phyloP scores from a whole-genome alignment of 1,140 invertebrate genomes.

The Drosophila navojoa region DNA sequence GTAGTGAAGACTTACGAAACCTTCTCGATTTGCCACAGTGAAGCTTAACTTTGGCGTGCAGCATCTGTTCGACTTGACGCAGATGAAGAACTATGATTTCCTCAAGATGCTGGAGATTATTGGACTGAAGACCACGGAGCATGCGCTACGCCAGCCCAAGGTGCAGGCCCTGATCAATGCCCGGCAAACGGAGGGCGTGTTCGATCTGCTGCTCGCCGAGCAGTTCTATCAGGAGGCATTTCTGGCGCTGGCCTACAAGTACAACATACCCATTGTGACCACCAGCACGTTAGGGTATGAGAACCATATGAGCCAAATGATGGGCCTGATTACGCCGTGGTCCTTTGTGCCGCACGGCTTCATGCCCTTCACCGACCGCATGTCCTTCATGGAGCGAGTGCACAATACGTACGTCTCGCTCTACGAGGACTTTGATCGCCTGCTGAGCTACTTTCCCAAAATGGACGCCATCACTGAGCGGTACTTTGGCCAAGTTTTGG shows the following conservation, averaged over 20 bases:
- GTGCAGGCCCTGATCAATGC: slow-evolving; percentile 82
- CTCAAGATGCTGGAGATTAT: slow-evolving; percentile 75
- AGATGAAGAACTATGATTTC: slow-evolving; percentile 67
- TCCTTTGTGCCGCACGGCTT: slow-evolving; percentile 81
- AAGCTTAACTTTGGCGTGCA: slow-evolving; percentile 64
- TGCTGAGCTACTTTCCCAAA: slow-evolving; percentile 68
- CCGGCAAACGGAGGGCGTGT: slow-evolving; percentile 65
- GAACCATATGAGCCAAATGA: slow-evolving; percentile 79
- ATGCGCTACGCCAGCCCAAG: slow-evolving; percentile 73
- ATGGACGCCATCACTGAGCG: slow-evolving; percentile 77
- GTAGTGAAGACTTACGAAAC: too few relatives aligned
- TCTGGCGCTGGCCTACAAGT: slow-evolving; percentile 77
- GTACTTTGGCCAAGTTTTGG: slow-evolving; percentile 74
- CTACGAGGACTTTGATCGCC: slow-evolving; percentile 60
- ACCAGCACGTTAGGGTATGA: slow-evolving; percentile 73
- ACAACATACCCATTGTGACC: slow-evolving; percentile 80
- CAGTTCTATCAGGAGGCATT: slow-evolving; percentile 83
- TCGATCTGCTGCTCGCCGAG: slow-evolving; percentile 84
- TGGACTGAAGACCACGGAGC: slow-evolving; percentile 71
- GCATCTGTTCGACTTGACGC: slow-evolving; percentile 74
- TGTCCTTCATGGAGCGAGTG: slow-evolving; percentile 84
- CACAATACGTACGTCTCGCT: slow-evolving; percentile 59
- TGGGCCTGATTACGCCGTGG: slow-evolving; percentile 77
- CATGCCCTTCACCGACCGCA: slow-evolving; percentile 71
- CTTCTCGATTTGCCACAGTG: slow-evolving; percentile 45